Evolutionary conservation across 2,797 vertebrate species (phyloP), one percentile per base, ranked within the genome.

Genomic region (Spheniscus humboldti): DNA sequence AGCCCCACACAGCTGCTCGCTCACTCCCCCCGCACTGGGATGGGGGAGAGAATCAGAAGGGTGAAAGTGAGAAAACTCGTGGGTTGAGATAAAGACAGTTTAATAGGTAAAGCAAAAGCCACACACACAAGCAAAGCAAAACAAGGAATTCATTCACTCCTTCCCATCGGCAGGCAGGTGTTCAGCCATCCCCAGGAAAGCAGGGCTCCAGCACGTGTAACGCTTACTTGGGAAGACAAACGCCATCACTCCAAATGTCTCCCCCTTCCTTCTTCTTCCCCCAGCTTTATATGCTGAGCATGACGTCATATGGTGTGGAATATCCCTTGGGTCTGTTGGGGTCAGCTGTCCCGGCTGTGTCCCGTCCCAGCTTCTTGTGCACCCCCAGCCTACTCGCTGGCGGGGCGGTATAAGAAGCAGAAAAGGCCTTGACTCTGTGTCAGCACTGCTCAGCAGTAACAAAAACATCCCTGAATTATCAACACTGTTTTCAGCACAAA

Each of bases 201-300:
- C 57, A 59, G n/a, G 15, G 57, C 23, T 35, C 23, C n/a, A 35
- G 11, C 57, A 37, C 15, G 0, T 5, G 0, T 59, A 35, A 35
- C 1, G 5, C n/a, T 25, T 2, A 25, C n/a, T 11, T 59, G 57
- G 23, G 57, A 59, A 59, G n/a, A 59, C 39, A 39, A 39, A 39
- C 5, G 3, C n/a, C n/a, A 25, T 11, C 15, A 17, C n/a, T 59
- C n/a, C 10, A 0, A 35, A 59, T 1, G 0, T 35, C 39, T 23
- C n/a, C 6, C 7, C 14, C 14, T n/a, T 57, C 56, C 33, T 57
- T n/a, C 56, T 35, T 57, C 57, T 25, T 59, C 23, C n/a, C 15
- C 57, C 57, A 59, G 15, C n/a, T 59, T 24, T 35, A 8, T 25
- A 11, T 35, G 14, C n/a, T 35, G 57, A 59, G n/a, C 57, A 35